Percentiles rank a stretch among this genome's conserved stretches.
Evolutionary conservation across 2,888 invertebrate species (phyloP).

Genomic region (Bombyx huttoni): DNA sequence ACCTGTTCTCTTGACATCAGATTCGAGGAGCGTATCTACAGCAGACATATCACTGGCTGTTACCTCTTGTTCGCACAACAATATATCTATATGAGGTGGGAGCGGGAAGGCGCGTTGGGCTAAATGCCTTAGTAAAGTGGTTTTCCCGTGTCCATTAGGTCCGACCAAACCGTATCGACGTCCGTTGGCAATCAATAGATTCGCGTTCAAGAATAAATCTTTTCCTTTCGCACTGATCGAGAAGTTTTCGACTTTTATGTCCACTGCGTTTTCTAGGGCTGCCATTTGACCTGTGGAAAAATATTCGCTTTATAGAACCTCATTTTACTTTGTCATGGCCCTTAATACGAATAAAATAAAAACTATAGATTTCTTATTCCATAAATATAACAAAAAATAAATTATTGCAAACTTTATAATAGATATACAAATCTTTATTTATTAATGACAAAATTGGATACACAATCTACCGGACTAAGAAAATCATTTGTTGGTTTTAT

Average conservation of each 20-base stretch:
- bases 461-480: too few species aligned
- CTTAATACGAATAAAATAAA: too few species aligned
- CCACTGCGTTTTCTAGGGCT: constrained; percentile 92
- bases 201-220: constrained; percentile 96
- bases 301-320: not conserved
- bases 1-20: constrained; percentile 90
- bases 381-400: too few species aligned
- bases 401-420: too few species aligned
- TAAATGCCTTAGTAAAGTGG: constrained; percentile 94
- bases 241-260: constrained; percentile 98
- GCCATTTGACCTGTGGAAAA: constrained; percentile 75
- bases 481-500: too few species aligned
- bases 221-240: constrained; percentile 98
- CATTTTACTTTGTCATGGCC: too few species aligned
- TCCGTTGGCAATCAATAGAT: constrained; percentile 91
- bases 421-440: too few species aligned
- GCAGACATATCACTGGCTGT: constrained; percentile 94
- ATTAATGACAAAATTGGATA: too few species aligned
- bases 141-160: constrained; percentile 99
- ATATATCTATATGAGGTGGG: constrained; percentile 94
- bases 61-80: constrained; percentile 99
- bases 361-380: too few species aligned
- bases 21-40: constrained; percentile 92
- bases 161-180: constrained; percentile 98
- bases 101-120: constrained; percentile 92